These are phyloP conservation scores for Ophthalmolycus amberensis DNA, from an alignment of 2,113 vertebrate genomes.

Conservation along the genomic window DNA sequence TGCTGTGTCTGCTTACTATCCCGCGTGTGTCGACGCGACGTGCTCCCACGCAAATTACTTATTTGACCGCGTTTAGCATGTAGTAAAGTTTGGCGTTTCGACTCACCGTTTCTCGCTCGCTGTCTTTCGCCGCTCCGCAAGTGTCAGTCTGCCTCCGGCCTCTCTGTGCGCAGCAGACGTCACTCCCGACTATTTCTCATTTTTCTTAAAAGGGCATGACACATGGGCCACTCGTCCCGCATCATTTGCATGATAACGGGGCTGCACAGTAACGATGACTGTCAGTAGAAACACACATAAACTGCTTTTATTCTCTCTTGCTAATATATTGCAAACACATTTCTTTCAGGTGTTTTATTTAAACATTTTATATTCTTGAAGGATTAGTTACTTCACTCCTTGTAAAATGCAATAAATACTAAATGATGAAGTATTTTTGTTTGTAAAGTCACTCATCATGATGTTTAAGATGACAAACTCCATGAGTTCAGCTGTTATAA, in stretches of 20 bases:
- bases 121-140: constrained; percentile 82
- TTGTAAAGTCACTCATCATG: not conserved
- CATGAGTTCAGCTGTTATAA: not conserved
- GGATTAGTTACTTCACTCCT: not conserved
- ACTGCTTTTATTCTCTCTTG: not conserved
- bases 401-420: not conserved
- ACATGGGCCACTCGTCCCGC: constrained; percentile 44
- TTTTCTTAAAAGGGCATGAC: constrained; percentile 82
- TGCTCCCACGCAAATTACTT: constrained; percentile 1
- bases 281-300: not conserved
- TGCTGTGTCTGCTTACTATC: not conserved
- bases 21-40: not conserved
- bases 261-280: not conserved
- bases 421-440: not conserved
- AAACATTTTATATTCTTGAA: not conserved
- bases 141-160: constrained; percentile 77
- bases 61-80: constrained; percentile 41
- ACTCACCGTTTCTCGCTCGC: constrained; percentile 82
- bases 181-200: constrained; percentile 72
- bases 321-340: not conserved
- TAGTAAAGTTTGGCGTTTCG: constrained; percentile 69
- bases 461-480: not conserved
- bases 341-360: not conserved
- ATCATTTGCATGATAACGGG: constrained; percentile 55
- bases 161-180: constrained; percentile 76